Base-by-base conservation (phyloP, 2,113 vertebrate genomes). In the Eulemur macaco region DNA sequence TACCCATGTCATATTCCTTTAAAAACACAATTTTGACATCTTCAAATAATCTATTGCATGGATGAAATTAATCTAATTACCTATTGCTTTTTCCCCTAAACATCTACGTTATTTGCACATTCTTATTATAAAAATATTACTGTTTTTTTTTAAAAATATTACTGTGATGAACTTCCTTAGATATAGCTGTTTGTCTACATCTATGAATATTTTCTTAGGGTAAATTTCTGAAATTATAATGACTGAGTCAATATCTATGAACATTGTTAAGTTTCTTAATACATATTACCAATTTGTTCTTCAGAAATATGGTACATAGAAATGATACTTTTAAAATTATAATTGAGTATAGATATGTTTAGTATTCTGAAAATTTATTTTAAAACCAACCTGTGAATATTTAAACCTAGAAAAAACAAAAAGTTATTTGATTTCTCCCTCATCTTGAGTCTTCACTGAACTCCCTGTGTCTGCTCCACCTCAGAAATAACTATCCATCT, bases 281-380 rank as follows among this genome's bases (percentile, higher is more conserved):
- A 60, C 0, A 27, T 64, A 84, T 58, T 52, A 89, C 5, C 58
- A 92, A 69, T 50, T 87, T 96, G 13, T 27, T 58, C 4, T 88
- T 92, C 52, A 88, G 34, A 85, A 54, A 54, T 11, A 93, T 13
- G 2, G 4, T 64, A 45, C 31, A 15, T 84, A 94, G 31, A 90
- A 86, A 71, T 66, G 17, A 87, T 29, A 18, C 39, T 47, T 54
- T 87, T 42, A 74, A 88, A 83, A 68, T 78, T 86, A 90, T 54
- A 83, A 66, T 96, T 94, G n/a, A 25, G 71, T 37, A 34, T 71
- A 45, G 18, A 8, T 81, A 34, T 97, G 34, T 52, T 84, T 84
- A 92, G 11, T 86, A 58, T 73, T 64, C 31, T 82, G 52, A 69
- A 87, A 81, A 84, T 93, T 29, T 37, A 84, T 80, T 96, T 82